Evolutionary conservation across 2,797 vertebrate genomes (phyloP).

Genomic region (Sebastes oblongus): DNA sequence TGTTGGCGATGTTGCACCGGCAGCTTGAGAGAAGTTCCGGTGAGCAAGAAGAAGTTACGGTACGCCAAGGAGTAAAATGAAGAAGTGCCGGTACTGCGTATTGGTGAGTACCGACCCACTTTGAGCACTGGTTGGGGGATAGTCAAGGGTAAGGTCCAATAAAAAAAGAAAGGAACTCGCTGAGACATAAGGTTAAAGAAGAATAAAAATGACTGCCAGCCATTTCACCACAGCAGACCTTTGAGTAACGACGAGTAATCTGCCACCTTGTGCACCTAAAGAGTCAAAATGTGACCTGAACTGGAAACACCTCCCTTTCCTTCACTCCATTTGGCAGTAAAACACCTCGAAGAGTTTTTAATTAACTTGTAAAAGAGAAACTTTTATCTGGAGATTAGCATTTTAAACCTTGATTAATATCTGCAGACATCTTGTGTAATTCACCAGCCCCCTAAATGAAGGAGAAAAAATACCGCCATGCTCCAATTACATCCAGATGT

Average conservation of each 20-base stretch:
- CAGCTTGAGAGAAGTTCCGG: too few relatives aligned
- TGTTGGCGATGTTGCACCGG: background rate
- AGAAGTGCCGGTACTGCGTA: too few relatives aligned
- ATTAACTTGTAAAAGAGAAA: slow-evolving; percentile 31
- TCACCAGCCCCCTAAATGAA: slow-evolving; percentile 22
- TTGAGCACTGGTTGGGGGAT: too few relatives aligned
- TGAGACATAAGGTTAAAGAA: too few relatives aligned
- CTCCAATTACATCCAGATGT: slow-evolving; percentile 39
- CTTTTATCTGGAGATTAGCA: slow-evolving; percentile 5
- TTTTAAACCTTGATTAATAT: slow-evolving; percentile 46
- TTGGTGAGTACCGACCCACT: too few relatives aligned
- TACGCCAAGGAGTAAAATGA: too few relatives aligned
- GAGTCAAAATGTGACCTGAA: background rate
- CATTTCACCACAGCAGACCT: background rate
- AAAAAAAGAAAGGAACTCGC: background rate
- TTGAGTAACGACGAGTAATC: background rate
- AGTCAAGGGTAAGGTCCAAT: background rate
- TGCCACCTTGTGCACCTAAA: background rate
- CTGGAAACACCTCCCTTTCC: background rate
- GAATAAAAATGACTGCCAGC: too few relatives aligned
- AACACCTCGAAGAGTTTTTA: slow-evolving; percentile 22
- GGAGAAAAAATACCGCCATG: slow-evolving; percentile 36
- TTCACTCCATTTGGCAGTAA: background rate
- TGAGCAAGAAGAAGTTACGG: too few relatives aligned
- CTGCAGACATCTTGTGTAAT: slow-evolving; percentile 37